Evolutionary conservation across 1,140 invertebrate genomes (phyloP).

Genomic region (Drosophila eugracilis): DNA sequence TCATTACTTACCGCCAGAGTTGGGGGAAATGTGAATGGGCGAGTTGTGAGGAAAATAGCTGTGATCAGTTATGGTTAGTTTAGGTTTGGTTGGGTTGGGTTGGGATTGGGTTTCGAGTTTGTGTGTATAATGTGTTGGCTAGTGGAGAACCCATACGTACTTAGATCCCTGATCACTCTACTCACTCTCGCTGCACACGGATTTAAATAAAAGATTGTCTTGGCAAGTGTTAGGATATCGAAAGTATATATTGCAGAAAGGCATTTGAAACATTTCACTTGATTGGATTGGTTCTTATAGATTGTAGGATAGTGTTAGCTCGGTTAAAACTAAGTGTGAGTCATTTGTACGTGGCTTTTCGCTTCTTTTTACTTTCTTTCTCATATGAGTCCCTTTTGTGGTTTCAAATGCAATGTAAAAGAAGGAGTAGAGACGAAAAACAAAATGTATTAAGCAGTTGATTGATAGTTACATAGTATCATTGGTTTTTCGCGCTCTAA

Average conservation of each 20-base stretch:
- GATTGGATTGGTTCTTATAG: slow-evolving; percentile 40
- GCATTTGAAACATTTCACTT: slow-evolving; percentile 52
- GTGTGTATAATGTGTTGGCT: slow-evolving; percentile 21
- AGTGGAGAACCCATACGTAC: slow-evolving; percentile 45
- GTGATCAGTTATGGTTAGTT: slow-evolving; percentile 25
- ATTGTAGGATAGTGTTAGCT: slow-evolving; percentile 37
- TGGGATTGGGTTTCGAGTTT: slow-evolving; percentile 4
- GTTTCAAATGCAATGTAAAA: slow-evolving; percentile 82
- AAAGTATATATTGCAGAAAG: slow-evolving; percentile 55
- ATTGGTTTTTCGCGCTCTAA: slow-evolving; percentile 48
- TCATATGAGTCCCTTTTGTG: slow-evolving; percentile 84
- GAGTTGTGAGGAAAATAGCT: slow-evolving; percentile 18
- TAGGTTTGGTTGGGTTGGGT: slow-evolving; percentile 1
- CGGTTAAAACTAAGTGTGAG: slow-evolving; percentile 67
- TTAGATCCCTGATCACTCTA: slow-evolving; percentile 50
- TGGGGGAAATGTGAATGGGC: slow-evolving; percentile 32
- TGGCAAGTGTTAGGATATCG: slow-evolving; percentile 45
- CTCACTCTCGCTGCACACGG: slow-evolving; percentile 54
- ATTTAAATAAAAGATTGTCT: slow-evolving; percentile 57
- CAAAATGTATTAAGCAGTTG: slow-evolving; percentile 81
- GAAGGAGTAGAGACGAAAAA: slow-evolving; percentile 83
- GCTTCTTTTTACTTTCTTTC: slow-evolving; percentile 85
- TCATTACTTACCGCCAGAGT: slow-evolving; percentile 66
- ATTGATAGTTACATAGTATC: slow-evolving; percentile 66
- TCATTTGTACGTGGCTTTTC: slow-evolving; percentile 82